phyloP scores from a whole-genome alignment of 1,140 invertebrate species.

The Coelopa frigida region DNA sequence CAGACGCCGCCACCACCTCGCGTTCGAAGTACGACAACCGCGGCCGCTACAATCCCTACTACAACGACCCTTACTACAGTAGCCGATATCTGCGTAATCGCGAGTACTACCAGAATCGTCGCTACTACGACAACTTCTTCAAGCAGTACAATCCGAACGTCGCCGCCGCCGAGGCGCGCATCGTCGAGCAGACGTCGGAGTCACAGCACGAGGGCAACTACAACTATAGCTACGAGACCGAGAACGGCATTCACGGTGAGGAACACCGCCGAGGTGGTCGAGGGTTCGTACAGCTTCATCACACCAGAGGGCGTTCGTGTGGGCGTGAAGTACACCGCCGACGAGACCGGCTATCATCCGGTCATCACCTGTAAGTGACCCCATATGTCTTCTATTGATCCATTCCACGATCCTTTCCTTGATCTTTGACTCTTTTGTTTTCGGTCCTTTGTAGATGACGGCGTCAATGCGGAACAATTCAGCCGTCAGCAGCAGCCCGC shows the following conservation, averaged over 20 bases:
- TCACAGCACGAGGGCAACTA: constrained; percentile 26
- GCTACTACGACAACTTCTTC: constrained; percentile 34
- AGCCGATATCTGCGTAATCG: constrained; percentile 29
- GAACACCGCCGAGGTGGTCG: constrained; percentile 42
- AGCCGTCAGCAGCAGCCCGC: constrained; percentile 26
- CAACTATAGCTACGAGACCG: constrained; percentile 45
- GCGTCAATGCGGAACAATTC: constrained; percentile 28
- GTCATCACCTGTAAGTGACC: constrained; percentile 32
- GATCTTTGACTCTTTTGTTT: neutral
- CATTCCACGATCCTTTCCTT: neutral
- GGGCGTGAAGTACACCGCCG: constrained; percentile 31
- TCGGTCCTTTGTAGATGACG: constrained; percentile 25
- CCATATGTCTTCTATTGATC: neutral
- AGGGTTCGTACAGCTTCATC: constrained; percentile 34
- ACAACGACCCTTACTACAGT: constrained; percentile 26
- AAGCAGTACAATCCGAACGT: constrained; percentile 37
- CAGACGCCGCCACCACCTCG: neutral
- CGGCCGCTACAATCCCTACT: constrained; percentile 26
- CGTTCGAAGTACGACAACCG: constrained; percentile 7
- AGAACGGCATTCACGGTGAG: constrained; percentile 51
- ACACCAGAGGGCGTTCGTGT: constrained; percentile 36
- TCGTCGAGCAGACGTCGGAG: constrained; percentile 23
- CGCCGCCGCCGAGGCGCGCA: constrained; percentile 24
- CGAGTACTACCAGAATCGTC: constrained; percentile 31
- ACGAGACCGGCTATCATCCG: constrained; percentile 38